Percentiles rank a stretch among this genome's conserved stretches.
phyloP scores from a whole-genome alignment of 2,888 invertebrate genomes.

The Agrotis exclamationis region DNA sequence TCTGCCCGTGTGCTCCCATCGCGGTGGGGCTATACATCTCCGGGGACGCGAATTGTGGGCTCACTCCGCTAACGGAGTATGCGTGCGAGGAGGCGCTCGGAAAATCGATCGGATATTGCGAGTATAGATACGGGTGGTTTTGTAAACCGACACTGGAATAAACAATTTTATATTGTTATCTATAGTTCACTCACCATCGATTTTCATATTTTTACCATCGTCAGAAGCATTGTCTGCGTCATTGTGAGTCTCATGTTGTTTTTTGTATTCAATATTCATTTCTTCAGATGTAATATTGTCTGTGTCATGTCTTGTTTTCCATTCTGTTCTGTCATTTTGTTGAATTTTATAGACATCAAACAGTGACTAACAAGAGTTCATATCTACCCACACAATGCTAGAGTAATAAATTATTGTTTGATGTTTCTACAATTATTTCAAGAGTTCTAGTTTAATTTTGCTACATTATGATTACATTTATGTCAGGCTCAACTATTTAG shows the following conservation, averaged over 20 bases:
- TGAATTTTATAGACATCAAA: too few relatives aligned
- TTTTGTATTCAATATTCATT: neutral
- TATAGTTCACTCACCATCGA: conserved; percentile 43
- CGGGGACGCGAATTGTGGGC: conserved; percentile 87
- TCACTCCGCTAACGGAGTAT: conserved; percentile 89
- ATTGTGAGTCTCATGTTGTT: neutral
- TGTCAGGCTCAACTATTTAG: neutral
- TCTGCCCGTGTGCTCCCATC: conserved; percentile 81
- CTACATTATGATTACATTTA: neutral
- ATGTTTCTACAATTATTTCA: neutral
- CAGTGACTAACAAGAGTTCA: conserved; percentile 10
- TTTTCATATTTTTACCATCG: neutral
- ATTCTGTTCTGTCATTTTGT: conserved; percentile 13
- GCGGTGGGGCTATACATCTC: conserved; percentile 88
- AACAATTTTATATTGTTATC: conserved; percentile 77
- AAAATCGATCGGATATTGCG: conserved; percentile 90
- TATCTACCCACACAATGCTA: neutral
- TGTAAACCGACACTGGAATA: conserved; percentile 89
- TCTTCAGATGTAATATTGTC: neutral
- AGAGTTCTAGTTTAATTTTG: conserved; percentile 4
- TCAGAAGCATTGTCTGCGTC: neutral
- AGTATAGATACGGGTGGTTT: conserved; percentile 89
- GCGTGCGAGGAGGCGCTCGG: conserved; percentile 90
- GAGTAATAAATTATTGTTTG: neutral
- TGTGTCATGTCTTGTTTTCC: conserved; percentile 1